A percentile compares a stretch with the other conserved stretches of the same genome.
These are phyloP conservation scores for Orchesellides sinensis DNA, from an alignment of 2,888 invertebrate species.

Conservation along the genomic window DNA sequence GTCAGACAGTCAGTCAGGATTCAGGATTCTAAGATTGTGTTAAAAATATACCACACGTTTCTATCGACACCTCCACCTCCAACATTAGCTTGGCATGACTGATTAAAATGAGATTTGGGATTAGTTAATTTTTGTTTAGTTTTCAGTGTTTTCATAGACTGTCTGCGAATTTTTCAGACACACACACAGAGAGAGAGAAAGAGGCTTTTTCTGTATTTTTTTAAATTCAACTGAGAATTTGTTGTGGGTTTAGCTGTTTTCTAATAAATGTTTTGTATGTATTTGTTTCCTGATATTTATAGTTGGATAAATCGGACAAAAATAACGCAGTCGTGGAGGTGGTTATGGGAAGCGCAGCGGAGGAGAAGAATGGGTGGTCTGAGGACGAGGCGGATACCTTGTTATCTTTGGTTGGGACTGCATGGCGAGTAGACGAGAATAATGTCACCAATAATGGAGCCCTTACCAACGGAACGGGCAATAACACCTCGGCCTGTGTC, in stretches of 20 bases:
- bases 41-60: too few relatives aligned
- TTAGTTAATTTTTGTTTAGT: too few relatives aligned
- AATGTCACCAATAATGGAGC: constrained; percentile 64
- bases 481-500: constrained; percentile 69
- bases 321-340: constrained; percentile 55
- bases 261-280: not conserved
- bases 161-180: too few relatives aligned
- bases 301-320: constrained; percentile 50
- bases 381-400: constrained; percentile 72
- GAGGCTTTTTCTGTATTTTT: too few relatives aligned
- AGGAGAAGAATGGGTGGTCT: constrained; percentile 71
- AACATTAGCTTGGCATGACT: too few relatives aligned
- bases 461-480: constrained; percentile 56
- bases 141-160: too few relatives aligned
- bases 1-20: too few relatives aligned
- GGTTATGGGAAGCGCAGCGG: constrained; percentile 72
- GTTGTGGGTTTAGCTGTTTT: not conserved
- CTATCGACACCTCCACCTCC: too few relatives aligned
- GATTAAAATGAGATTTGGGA: too few relatives aligned
- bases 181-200: too few relatives aligned
- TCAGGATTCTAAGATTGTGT: too few relatives aligned
- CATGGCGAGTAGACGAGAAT: constrained; percentile 72
- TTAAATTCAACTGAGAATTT: too few relatives aligned
- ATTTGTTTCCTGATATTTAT: constrained; percentile 2
- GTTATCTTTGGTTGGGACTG: constrained; percentile 69